phyloP scores from a whole-genome alignment of 2,888 invertebrate genomes.

The Marasmarcha lunaedactyla region DNA sequence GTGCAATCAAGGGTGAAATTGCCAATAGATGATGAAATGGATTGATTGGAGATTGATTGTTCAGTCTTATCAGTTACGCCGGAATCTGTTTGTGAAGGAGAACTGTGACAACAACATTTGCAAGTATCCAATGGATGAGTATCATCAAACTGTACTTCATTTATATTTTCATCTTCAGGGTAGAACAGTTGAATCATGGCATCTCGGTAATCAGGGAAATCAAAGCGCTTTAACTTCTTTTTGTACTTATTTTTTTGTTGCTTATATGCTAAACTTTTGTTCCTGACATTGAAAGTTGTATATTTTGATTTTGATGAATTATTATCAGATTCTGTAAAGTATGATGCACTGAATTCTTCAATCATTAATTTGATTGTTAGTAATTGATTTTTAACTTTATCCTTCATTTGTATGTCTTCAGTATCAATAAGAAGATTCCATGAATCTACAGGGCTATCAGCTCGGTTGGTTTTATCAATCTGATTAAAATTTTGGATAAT shows the following conservation, averaged over 20 bases:
- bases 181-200: constrained; percentile 42
- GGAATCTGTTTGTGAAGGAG: constrained; percentile 29
- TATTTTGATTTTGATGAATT: too few relatives aligned
- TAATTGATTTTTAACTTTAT: constrained; percentile 38
- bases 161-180: constrained; percentile 15
- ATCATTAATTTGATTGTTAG: constrained; percentile 35
- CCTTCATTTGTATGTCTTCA: constrained; percentile 35
- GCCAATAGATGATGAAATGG: constrained; percentile 54
- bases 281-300: neutral
- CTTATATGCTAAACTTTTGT: too few relatives aligned
- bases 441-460: constrained; percentile 30
- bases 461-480: constrained; percentile 24
- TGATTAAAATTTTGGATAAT: constrained; percentile 24
- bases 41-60: constrained; percentile 28
- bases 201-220: constrained; percentile 51
- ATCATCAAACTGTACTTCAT: constrained; percentile 12
- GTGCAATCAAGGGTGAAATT: constrained; percentile 50
- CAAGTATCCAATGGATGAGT: constrained; percentile 21
- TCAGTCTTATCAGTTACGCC: constrained; percentile 35
- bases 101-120: constrained; percentile 33
- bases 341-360: constrained; percentile 33
- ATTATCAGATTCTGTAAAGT: constrained; percentile 24
- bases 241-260: too few relatives aligned
- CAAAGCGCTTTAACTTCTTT: constrained; percentile 45
- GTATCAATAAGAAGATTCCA: constrained; percentile 51